Conservation (phyloP, 1,140 invertebrate species). For the Lanistes nyassanus region DNA sequence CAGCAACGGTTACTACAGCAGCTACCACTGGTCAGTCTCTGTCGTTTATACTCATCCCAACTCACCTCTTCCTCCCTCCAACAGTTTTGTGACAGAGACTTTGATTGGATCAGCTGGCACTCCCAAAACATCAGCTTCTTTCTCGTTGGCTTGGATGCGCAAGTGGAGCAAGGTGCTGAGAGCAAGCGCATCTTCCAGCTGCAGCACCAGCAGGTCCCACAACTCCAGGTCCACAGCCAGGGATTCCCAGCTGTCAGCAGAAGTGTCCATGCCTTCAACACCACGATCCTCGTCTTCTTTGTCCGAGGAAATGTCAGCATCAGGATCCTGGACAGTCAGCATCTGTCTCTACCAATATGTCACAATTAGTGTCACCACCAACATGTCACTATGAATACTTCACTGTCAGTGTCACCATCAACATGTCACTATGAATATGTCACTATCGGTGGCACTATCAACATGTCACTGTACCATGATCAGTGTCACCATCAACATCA, state of each 20-base stretch:
- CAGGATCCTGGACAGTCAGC: slow-evolving; percentile 47
- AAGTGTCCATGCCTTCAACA: slow-evolving; percentile 71
- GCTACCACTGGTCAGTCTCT: no score
- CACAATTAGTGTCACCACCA: not conserved
- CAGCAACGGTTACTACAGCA: no score
- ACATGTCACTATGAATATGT: no score
- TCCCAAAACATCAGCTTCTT: not conserved
- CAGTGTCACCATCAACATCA: no score
- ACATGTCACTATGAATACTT: not conserved
- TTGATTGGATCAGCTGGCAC: slow-evolving; percentile 33
- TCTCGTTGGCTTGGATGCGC: slow-evolving; percentile 20
- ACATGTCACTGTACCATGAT: no score
- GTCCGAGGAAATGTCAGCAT: slow-evolving; percentile 54
- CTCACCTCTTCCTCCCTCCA: slow-evolving; percentile 84
- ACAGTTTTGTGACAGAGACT: slow-evolving; percentile 68
- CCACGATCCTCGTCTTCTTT: slow-evolving; percentile 44
- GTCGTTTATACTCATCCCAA: no score
- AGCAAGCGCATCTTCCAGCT: slow-evolving; percentile 87
- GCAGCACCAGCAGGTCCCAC: slow-evolving; percentile 86
- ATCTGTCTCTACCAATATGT: no score
- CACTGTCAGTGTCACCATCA: not conserved
- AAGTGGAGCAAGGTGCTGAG: slow-evolving; percentile 72
- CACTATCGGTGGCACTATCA: no score
- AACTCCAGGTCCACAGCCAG: slow-evolving; percentile 85
- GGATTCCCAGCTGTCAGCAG: slow-evolving; percentile 78